These are phyloP conservation scores for Aspiorhynchus laticeps DNA, from an alignment of 2,113 vertebrate genomes.

Conservation along the genomic window DNA sequence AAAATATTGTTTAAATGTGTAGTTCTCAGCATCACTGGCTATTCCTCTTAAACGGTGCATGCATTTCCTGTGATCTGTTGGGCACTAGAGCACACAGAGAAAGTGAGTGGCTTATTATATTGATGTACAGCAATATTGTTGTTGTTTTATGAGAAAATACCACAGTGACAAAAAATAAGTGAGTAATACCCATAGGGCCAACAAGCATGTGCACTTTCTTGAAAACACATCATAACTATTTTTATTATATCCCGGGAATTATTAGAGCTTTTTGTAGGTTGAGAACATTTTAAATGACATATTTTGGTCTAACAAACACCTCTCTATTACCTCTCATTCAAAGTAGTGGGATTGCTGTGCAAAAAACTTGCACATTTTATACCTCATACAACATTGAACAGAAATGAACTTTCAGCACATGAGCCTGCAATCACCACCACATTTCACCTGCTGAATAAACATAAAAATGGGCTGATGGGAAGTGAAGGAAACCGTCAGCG, in stretches of 20 bases:
- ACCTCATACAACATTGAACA: not conserved
- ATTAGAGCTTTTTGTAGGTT: conserved; percentile 14
- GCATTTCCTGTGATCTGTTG: conserved; percentile 51
- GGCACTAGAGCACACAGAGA: conserved; percentile 2
- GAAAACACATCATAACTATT: conserved; percentile 7
- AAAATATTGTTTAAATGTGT: conserved; percentile 61
- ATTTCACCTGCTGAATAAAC: not conserved
- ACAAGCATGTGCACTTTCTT: conserved; percentile 33
- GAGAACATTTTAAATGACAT: not conserved
- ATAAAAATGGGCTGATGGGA: not conserved
- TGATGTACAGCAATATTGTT: conserved; percentile 4
- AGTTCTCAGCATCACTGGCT: conserved; percentile 57
- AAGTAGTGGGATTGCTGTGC: conserved; percentile 5
- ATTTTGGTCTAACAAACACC: not conserved
- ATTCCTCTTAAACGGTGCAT: conserved; percentile 64
- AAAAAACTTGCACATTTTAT: not conserved
- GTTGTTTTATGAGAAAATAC: not conserved
- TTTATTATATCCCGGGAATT: conserved; percentile 4
- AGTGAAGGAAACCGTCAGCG: not conserved
- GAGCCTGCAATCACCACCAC: not conserved
- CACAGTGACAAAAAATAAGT: not conserved
- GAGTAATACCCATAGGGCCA: conserved; percentile 1
- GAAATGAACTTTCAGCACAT: not conserved
- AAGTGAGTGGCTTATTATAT: conserved; percentile 8
- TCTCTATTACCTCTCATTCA: not conserved